Percentiles rank a stretch among this genome's conserved stretches.
phyloP scores from a whole-genome alignment of 2,797 vertebrate genomes.

The Paratrypauchen microcephalus region DNA sequence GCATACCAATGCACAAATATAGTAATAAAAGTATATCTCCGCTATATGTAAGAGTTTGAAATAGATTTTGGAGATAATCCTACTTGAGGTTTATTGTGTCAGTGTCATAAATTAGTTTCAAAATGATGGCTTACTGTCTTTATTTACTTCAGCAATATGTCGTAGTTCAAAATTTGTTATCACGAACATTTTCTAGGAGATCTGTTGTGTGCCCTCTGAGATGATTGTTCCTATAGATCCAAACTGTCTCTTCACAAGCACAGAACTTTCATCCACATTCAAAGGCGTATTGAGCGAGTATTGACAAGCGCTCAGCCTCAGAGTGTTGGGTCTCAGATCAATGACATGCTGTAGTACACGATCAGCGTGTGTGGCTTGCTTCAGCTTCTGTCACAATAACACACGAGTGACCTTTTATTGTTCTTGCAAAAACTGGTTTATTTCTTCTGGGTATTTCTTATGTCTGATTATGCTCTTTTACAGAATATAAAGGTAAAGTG shows the following conservation, averaged over 20 bases:
- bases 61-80: no score
- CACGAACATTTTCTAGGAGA: slow-evolving; percentile 27
- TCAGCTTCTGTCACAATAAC: slow-evolving; percentile 37
- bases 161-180: no score
- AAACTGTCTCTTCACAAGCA: slow-evolving; percentile 60
- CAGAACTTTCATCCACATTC: slow-evolving; percentile 75
- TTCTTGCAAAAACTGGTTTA: background rate
- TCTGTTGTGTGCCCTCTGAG: slow-evolving; percentile 64
- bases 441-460: background rate
- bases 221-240: slow-evolving; percentile 75
- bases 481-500: background rate
- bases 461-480: background rate
- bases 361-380: slow-evolving; percentile 42
- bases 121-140: no score
- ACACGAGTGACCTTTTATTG: slow-evolving; percentile 19
- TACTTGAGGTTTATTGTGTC: no score
- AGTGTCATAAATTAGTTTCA: no score
- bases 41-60: no score
- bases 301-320: slow-evolving; percentile 67
- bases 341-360: slow-evolving; percentile 64
- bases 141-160: no score
- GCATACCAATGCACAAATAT: no score
- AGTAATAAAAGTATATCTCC: no score
- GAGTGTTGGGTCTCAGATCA: slow-evolving; percentile 72
- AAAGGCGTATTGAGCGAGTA: slow-evolving; percentile 75